Base-by-base conservation (phyloP, 1,140 invertebrate species). In the Bombus sibiricus region DNA sequence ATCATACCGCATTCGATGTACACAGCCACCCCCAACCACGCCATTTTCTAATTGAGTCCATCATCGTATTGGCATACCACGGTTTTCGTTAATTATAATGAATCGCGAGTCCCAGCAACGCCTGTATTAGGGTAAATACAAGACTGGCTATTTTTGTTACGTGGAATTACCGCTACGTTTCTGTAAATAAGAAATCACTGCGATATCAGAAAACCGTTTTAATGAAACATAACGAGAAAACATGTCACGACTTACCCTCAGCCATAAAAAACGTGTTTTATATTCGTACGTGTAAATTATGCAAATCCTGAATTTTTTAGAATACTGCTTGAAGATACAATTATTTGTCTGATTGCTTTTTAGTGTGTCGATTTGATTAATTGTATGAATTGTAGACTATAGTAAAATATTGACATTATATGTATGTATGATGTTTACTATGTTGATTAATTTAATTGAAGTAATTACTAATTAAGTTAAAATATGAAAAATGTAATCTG, bases 41-140 rank as follows among this genome's bases (percentile, higher is more conserved):
- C 39, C 64, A 88, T 88, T 89, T 89, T 89, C 88, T 89, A 88
- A 88, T 89, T 88, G 73, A 80, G 82, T 81, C 81, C 86, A 32
- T 88, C 86, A 87, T 85, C 79, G 59, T 66, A 76, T 83, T 47
- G 72, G 76, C 82, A 81, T 43, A 82, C 66, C 47, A 83, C 43
- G 76, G 66, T 79, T 71, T 69, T 53, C 83, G 86, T 89, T 89
- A 89, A 89, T 89, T 85, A 81, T 66, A 79, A 88, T 76, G 53
- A 83, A 88, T 64, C 73, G 83, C 37, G 75, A 62, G 53, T 75
- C 86, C n/a, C 32, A 69, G 15, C 28, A 64, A 43, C 59, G 28
- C 18, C 62, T 41, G 37, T 25, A 25, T 64, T 41, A 76, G n/a
- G 22, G 39, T 76, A 76, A 75, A 83, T 53, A 83, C 69, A 41